Evolutionary conservation across 1,140 invertebrate species (phyloP).

Genomic region (Pachyrhynchus sulphureomaculatus): DNA sequence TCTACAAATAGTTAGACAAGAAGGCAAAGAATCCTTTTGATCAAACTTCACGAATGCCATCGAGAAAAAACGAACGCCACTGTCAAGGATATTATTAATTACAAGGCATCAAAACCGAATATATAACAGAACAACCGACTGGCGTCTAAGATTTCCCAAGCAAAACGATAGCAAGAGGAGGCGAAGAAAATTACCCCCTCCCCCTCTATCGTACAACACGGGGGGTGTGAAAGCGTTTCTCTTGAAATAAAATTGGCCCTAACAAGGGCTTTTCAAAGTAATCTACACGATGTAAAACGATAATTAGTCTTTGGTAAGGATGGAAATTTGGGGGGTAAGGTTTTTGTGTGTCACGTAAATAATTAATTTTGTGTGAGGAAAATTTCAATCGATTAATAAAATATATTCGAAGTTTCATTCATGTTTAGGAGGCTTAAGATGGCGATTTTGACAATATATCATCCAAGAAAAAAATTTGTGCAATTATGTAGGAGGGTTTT

Average conservation of each 20-base stretch:
- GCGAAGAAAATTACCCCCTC: slow-evolving; percentile 18
- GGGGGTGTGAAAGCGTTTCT: slow-evolving; percentile 3
- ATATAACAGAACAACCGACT: background rate
- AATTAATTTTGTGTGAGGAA: slow-evolving; percentile 30
- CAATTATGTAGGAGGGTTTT: too few species aligned
- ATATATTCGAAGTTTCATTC: too few species aligned
- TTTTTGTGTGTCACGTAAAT: slow-evolving; percentile 30
- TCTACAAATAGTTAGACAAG: too few species aligned
- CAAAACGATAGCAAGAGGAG: slow-evolving; percentile 5
- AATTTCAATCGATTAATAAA: background rate
- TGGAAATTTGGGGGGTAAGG: slow-evolving; percentile 14
- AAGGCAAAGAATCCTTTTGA: too few species aligned
- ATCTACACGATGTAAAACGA: slow-evolving; percentile 31
- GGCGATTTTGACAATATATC: too few species aligned
- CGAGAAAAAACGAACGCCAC: too few species aligned
- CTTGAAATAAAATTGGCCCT: slow-evolving; percentile 21
- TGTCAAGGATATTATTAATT: slow-evolving; percentile 1
- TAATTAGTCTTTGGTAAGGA: slow-evolving; percentile 30
- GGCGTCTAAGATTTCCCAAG: slow-evolving; percentile 15
- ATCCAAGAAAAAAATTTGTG: too few species aligned
- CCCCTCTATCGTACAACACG: background rate
- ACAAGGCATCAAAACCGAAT: slow-evolving; percentile 4
- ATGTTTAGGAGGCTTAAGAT: too few species aligned
- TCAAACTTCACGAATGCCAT: too few species aligned
- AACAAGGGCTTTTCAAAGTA: slow-evolving; percentile 29